Evolutionary conservation across 2,113 vertebrate genomes (phyloP).

Genomic region (Stegostoma tigrinum): DNA sequence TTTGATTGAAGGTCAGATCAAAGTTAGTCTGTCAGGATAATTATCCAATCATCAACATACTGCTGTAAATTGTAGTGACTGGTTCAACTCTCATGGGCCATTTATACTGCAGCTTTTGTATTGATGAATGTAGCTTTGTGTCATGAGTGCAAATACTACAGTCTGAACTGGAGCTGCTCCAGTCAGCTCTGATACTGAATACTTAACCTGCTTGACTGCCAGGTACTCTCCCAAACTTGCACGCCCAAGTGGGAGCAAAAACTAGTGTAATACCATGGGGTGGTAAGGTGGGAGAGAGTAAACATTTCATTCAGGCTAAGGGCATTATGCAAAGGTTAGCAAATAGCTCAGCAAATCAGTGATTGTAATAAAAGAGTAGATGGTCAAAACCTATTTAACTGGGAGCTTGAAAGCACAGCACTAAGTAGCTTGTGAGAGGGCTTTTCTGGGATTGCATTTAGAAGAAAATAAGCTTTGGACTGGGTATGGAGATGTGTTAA

Average conservation of each 20-base stretch:
- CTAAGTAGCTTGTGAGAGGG: neutral
- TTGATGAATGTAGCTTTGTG: neutral
- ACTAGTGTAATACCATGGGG: neutral
- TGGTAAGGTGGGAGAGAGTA: neutral
- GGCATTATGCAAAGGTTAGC: neutral
- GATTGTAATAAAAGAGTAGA: neutral
- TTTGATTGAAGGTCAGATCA: conserved; percentile 1
- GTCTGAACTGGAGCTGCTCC: neutral
- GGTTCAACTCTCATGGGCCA: neutral
- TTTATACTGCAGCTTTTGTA: neutral
- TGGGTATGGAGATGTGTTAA: neutral
- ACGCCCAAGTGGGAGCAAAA: neutral
- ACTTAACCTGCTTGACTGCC: neutral
- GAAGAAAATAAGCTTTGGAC: neutral
- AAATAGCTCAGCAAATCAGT: neutral
- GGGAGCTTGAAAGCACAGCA: neutral
- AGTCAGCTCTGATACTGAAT: neutral
- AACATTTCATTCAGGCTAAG: neutral
- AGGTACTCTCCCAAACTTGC: neutral
- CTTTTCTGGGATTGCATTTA: neutral
- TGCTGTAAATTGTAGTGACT: neutral
- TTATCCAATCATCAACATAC: neutral
- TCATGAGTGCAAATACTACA: neutral
- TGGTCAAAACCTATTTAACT: neutral
- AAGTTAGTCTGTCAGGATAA: neutral